Evolutionary conservation across 2,888 invertebrate genomes (phyloP).

Genomic region (Phania funesta): DNA sequence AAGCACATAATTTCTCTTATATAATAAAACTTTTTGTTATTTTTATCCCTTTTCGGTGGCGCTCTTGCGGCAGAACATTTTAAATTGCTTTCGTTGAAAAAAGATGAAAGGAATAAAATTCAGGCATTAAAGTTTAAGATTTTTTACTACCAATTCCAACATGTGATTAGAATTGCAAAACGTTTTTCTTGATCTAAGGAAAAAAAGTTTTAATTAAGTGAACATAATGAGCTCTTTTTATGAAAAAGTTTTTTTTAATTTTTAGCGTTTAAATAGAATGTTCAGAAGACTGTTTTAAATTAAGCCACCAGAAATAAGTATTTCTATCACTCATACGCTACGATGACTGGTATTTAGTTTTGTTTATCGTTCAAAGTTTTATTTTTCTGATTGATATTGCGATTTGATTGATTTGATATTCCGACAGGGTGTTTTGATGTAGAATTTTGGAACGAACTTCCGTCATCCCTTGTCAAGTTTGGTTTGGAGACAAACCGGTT

Average conservation of each 20-base stretch:
- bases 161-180: slow-evolving; percentile 47
- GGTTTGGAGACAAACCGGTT: too few relatives aligned
- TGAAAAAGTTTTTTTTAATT: not conserved
- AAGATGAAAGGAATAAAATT: not conserved
- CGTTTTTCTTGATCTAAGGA: not conserved
- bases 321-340: slow-evolving; percentile 14
- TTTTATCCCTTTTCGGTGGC: slow-evolving; percentile 25
- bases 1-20: slow-evolving; percentile 4
- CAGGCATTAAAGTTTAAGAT: slow-evolving; percentile 33
- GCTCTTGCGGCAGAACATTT: slow-evolving; percentile 38
- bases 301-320: not conserved
- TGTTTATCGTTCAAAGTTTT: not conserved
- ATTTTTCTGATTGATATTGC: not conserved
- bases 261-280: not conserved
- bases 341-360: not conserved
- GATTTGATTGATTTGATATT: too few relatives aligned
- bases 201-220: slow-evolving; percentile 53
- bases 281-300: not conserved
- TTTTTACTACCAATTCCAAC: slow-evolving; percentile 44
- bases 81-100: not conserved
- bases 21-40: too few relatives aligned
- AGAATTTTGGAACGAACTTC: too few relatives aligned
- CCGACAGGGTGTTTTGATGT: too few relatives aligned
- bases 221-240: slow-evolving; percentile 7
- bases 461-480: too few relatives aligned